Evolutionary conservation across 2,113 vertebrate species (phyloP).

Genomic region (Clinocottus analis): DNA sequence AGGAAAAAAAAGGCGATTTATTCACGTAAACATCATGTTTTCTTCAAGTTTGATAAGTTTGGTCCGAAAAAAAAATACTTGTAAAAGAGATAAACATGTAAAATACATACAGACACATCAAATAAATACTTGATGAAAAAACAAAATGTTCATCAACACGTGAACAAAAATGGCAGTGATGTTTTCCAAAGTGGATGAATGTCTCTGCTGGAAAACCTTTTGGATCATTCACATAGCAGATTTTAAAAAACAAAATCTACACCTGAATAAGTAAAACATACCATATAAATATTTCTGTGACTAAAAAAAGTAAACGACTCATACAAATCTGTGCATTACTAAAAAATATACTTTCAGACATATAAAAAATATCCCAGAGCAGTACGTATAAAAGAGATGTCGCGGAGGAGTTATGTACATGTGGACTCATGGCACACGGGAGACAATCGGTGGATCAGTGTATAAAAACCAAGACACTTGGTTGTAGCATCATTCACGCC

Average conservation of each 20-base stretch:
- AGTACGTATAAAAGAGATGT: conserved; percentile 72
- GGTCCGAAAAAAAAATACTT: conserved; percentile 23
- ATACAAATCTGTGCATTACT: conserved; percentile 80
- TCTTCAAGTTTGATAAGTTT: conserved; percentile 53
- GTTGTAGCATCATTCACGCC: conserved; percentile 29
- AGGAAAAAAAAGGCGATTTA: conserved; percentile 36
- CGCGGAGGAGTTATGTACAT: conserved; percentile 65
- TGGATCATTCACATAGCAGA: conserved; percentile 40
- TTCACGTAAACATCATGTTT: conserved; percentile 62
- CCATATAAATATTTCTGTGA: conserved; percentile 59
- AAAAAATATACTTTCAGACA: conserved; percentile 82
- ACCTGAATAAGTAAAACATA: conserved; percentile 65
- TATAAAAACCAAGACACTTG: conserved; percentile 42
- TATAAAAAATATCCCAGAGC: conserved; percentile 82
- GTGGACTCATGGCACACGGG: conserved; percentile 60
- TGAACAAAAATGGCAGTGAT: conserved; percentile 55
- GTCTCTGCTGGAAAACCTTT: conserved; percentile 33
- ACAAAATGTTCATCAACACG: conserved; percentile 23
- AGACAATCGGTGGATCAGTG: conserved; percentile 55
- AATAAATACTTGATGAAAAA: conserved; percentile 29
- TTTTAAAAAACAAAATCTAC: conserved; percentile 46
- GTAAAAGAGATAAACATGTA: neutral
- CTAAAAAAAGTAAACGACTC: conserved; percentile 79
- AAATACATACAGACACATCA: conserved; percentile 38
- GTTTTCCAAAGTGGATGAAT: conserved; percentile 26